These are phyloP conservation scores for Scalopus aquaticus DNA, from an alignment of 2,113 vertebrate species.

Conservation along the genomic window DNA sequence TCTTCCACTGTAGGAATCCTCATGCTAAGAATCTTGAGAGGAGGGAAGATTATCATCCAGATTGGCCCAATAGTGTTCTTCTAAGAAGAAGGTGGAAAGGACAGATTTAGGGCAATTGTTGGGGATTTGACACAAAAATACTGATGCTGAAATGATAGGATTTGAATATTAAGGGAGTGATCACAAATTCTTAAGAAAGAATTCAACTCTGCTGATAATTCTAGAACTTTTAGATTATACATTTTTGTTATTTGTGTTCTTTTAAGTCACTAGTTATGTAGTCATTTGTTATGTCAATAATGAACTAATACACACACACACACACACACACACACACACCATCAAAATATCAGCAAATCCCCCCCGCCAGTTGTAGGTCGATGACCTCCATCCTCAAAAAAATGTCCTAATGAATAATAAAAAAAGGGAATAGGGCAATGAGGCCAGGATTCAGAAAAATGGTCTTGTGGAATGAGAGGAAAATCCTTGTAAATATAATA, in stretches of 20 bases:
- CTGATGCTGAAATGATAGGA: not conserved
- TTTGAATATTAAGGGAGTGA: not conserved
- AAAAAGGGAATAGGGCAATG: not conserved
- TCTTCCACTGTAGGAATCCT: not conserved
- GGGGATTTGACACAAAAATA: not conserved
- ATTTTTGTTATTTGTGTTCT: not conserved
- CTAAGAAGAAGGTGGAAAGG: not conserved
- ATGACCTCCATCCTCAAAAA: not conserved
- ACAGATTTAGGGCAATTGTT: not conserved
- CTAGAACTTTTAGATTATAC: not conserved
- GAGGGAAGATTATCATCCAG: not conserved
- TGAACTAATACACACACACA: not conserved
- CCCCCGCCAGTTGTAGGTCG: not conserved
- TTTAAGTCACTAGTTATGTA: not conserved
- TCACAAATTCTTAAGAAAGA: not conserved
- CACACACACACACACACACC: no score
- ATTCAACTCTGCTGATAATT: not conserved
- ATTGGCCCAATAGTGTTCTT: not conserved
- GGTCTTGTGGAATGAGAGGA: not conserved
- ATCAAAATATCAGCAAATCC: not conserved
- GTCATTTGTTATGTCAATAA: not conserved
- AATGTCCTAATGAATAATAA: not conserved
- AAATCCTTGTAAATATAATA: not conserved
- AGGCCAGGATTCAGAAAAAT: not conserved
- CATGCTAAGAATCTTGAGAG: not conserved